Conservation (phyloP, 2,888 invertebrate species). For the Temnothorax rugatulus region DNA sequence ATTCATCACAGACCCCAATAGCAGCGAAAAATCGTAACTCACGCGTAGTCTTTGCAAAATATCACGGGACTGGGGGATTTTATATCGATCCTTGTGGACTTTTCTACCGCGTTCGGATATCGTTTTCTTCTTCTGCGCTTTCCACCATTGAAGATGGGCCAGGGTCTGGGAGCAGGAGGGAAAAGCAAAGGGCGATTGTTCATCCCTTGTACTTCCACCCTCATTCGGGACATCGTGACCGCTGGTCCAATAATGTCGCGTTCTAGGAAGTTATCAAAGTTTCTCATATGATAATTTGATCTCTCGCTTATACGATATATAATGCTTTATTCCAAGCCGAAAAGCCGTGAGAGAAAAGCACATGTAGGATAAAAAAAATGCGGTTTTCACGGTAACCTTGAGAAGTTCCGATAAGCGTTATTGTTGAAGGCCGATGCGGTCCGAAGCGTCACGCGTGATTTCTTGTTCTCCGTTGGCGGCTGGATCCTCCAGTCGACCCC, state of each 20-base stretch:
- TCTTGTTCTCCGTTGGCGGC: not conserved
- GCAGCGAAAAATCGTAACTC: slow-evolving; percentile 60
- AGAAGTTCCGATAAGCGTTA: not conserved
- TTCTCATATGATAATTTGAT: not conserved
- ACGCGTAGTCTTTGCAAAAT: slow-evolving; percentile 88
- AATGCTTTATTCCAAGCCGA: not conserved
- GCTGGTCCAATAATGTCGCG: slow-evolving; percentile 79
- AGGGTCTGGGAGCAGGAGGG: slow-evolving; percentile 86
- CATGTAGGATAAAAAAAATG: not conserved
- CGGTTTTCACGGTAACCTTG: not conserved
- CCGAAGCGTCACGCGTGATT: not conserved
- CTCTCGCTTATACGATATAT: not conserved
- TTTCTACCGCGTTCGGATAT: slow-evolving; percentile 80
- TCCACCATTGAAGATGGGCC: slow-evolving; percentile 85
- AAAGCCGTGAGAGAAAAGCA: not conserved
- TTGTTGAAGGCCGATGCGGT: not conserved
- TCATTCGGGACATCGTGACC: slow-evolving; percentile 76
- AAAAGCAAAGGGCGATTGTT: slow-evolving; percentile 86
- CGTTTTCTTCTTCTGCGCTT: slow-evolving; percentile 82
- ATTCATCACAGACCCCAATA: not conserved
- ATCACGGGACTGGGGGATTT: slow-evolving; percentile 85
- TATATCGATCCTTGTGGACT: slow-evolving; percentile 80
- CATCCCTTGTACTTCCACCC: slow-evolving; percentile 81
- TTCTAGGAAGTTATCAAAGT: slow-evolving; percentile 63
- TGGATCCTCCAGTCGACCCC: not conserved